Base-by-base conservation (phyloP, 2,113 vertebrate species). In the Aphyosemion australe region DNA sequence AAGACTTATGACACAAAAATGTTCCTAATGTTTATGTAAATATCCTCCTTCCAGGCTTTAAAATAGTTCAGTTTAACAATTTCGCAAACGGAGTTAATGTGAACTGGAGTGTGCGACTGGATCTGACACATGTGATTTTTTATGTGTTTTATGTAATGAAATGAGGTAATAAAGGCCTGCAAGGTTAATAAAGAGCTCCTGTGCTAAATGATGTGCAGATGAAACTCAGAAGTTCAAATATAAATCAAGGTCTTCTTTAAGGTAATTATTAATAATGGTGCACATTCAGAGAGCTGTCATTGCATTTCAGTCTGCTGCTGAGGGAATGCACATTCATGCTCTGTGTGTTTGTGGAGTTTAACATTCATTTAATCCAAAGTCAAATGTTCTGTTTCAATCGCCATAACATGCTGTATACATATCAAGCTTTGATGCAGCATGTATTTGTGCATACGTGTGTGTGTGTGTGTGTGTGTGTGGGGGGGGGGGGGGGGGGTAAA, bases 1-100 rank as follows among this genome's bases (percentile, higher is more conserved):
- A 84, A 74, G 63, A 65, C 21, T 58, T 56, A 76, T 66, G 65
- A 67, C 65, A 75, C 34, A 78, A 73, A 76, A 21, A 45, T 48
- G 31, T 39, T 37, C 15, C 49, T 77, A 51, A 76, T 82, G 55
- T 69, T 61, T 62, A 50, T 78, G 45, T 76, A 61, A 16, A 57
- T 84, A 51, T 76, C 26, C 26, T 26, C 62, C 50, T 67, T 66
- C 75, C 9, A 67, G 32, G n/a, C 60, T 47, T 14, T n/a, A 49
- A 63, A 34, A 75, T 48, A 42, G 20, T 54, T 58, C 39, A 12
- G 12, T 50, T 68, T 12, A 3, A 9, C 51, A 52, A 53, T 61
- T 74, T 58, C 58, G 19, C 15, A n/a, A 47, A 53, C 54, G 53
- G 8, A 51, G 52, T 70, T 42, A 60, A 37, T 37, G 6, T 56